Evolutionary conservation across 2,797 vertebrate genomes (phyloP), one percentile per base, ranked within the genome.

Genomic region (Pseudocheirus occidentalis): DNA sequence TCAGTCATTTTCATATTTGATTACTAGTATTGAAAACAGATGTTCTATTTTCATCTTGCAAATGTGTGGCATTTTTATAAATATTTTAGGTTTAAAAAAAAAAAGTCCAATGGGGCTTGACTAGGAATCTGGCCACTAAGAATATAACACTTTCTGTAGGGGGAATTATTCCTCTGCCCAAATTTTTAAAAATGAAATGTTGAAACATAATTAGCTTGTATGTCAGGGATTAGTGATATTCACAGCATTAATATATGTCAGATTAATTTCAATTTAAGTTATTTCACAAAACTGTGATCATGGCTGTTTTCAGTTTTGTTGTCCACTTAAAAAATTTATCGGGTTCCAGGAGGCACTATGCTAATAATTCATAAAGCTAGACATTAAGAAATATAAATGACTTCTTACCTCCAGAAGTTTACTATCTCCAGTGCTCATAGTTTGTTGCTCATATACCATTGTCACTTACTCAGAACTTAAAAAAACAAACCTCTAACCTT

Each of bases 321-420:
- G 94, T 95, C 95, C 96, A 94, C 91, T 97, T 93, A 94, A 90
- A 62, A 94, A 95, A 93, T 62, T 95, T 93, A 96, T 97, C 93
- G 93, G 94, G 73, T 96, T 40, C 89, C 93, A 54, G 53, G 53
- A 54, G 53, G 5, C 7, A 24, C 66, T 81, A 40, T 46, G 46
- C 21, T 9, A 81, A 46, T 90, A 90, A 59, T 93, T 92, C 81
- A 31, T 91, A 87, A 73, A 91, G 90, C 73, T 58, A n/a, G 91
- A 73, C 91, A 90, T 73, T 29, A 52, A 94, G 62, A 90, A 91
- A 95, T 95, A 96, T 89, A 93, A 53, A 92, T 91, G 91, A 92
- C 53, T 93, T 92, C 73, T 55, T 73, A 58, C 92, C 0, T 0
- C 81, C 46, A 92, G 91, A 95, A 96, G 57, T 29, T 55, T n/a